These are phyloP conservation scores for Amphiura filiformis DNA, from an alignment of 35 echinoderm and acorn worm species.

Conservation along the genomic window DNA sequence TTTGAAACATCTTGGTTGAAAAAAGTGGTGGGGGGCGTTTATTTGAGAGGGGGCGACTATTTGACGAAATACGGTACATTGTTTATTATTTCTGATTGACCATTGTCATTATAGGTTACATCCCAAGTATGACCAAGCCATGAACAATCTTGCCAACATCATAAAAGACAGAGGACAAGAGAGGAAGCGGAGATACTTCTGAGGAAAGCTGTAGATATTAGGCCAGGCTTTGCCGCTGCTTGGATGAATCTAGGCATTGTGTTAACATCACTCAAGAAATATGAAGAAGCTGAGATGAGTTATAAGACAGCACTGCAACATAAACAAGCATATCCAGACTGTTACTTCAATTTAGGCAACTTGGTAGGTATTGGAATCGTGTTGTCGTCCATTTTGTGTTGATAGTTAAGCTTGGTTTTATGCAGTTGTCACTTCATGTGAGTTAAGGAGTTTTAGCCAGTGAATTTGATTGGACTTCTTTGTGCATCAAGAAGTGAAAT, in stretches of 20 bases:
- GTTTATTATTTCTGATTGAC: too few relatives aligned
- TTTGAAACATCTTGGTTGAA: too few relatives aligned
- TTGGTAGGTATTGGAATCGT: slow-evolving; percentile 58
- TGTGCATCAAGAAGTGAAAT: too few relatives aligned
- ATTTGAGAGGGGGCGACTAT: too few relatives aligned
- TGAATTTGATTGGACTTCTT: too few relatives aligned
- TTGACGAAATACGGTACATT: too few relatives aligned
- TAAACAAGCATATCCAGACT: slow-evolving; percentile 72
- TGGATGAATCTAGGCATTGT: slow-evolving; percentile 99
- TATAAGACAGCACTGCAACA: slow-evolving; percentile 54
- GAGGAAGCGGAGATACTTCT: slow-evolving; percentile 46
- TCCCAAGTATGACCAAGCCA: slow-evolving; percentile 81
- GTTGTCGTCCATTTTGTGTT: too few relatives aligned
- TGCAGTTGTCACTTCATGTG: too few relatives aligned
- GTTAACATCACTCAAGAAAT: slow-evolving; percentile 76
- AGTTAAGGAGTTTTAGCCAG: too few relatives aligned
- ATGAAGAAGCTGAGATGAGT: slow-evolving; percentile 64
- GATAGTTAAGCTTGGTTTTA: too few relatives aligned
- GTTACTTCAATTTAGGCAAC: slow-evolving; percentile 92
- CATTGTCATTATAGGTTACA: slow-evolving; percentile 53
- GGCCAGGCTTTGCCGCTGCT: slow-evolving; percentile 74
- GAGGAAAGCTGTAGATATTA: slow-evolving; percentile 44
- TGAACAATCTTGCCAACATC: slow-evolving; percentile 95
- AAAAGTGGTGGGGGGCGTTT: too few relatives aligned
- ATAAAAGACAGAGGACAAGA: slow-evolving; percentile 50